Evolutionary conservation across 2,113 vertebrate species (phyloP), one percentile per base, ranked within the genome.

Genomic region (Pluvialis apricaria): DNA sequence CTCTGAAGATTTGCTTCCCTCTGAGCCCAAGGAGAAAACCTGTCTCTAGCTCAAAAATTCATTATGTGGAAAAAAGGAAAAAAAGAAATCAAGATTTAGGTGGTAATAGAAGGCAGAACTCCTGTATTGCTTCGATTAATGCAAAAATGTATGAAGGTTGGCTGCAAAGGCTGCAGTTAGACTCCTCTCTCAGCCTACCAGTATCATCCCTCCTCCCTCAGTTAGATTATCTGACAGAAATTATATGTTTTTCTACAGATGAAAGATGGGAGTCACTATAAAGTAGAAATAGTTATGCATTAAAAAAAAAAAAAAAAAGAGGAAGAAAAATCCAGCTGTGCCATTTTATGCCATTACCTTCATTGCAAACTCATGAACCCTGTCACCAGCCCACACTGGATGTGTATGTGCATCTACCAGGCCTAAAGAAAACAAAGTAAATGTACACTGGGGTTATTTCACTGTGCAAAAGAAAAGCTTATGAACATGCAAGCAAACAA

Each of bases 351-450:
- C 24, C 68, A 57, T 97, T 99, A 99, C 99, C 99, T 99, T 99
- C 99, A 99, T 99, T 60, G 99, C 98, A 98, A 99, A 99, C 76
- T 99, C 99, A 85, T 99, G 99, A 38, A 99, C 99, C 91, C 99
- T 97, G 92, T 99, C 99, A 21, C 99, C 99, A 89, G 99, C 99
- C 99, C 99, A 99, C 54, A 99, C 99, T 4, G 99, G 99, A 85
- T 99, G 99, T 17, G 99, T 99, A 96, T 99, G 99, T 34, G 99
- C 99, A 86, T 99, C 99, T 84, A 99, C 98, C 97, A 99, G 92
- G 44, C 99, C 99, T 99, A 96, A 84, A 98, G 98, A 54, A 94
- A 92, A 95, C 54, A 96, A 40, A 96, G 55, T 15, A 92, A 91
- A 82, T 8, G 3, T 25, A 81, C 25, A 45, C 14, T 76, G 10